These are phyloP conservation scores for Nymphalis urticae DNA, from an alignment of 2,888 invertebrate genomes.

Conservation along the genomic window DNA sequence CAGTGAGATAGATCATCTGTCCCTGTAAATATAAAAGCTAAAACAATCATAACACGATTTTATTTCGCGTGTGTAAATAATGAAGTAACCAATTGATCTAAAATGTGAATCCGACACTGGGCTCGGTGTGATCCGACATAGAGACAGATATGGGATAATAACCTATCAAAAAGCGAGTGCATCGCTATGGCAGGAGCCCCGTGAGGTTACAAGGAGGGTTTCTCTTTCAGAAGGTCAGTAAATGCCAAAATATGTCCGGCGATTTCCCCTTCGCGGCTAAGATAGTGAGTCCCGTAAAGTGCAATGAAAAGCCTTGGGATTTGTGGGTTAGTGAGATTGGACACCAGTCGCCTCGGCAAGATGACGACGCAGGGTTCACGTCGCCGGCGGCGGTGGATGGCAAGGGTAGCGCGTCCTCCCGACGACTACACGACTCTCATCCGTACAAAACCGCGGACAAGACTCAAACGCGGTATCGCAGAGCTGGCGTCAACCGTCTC, in stretches of 20 bases:
- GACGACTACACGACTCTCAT: slow-evolving; percentile 56
- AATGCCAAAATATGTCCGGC: slow-evolving; percentile 71
- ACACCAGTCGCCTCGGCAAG: slow-evolving; percentile 71
- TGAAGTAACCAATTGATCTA: slow-evolving; percentile 65
- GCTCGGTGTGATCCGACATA: slow-evolving; percentile 55
- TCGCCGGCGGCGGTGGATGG: slow-evolving; percentile 60
- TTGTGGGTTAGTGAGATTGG: slow-evolving; percentile 77
- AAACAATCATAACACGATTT: slow-evolving; percentile 76
- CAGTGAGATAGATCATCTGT: slow-evolving; percentile 82
- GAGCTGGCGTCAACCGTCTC: slow-evolving; percentile 79
- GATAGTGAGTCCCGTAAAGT: slow-evolving; percentile 74
- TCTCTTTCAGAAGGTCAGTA: slow-evolving; percentile 54
- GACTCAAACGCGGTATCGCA: slow-evolving; percentile 54
- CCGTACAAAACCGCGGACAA: slow-evolving; percentile 61
- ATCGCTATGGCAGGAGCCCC: slow-evolving; percentile 71
- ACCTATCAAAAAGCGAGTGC: slow-evolving; percentile 74
- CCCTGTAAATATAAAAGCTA: slow-evolving; percentile 81
- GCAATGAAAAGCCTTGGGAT: slow-evolving; percentile 79
- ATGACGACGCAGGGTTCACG: slow-evolving; percentile 62
- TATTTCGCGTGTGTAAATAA: slow-evolving; percentile 60
- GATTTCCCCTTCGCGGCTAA: slow-evolving; percentile 68
- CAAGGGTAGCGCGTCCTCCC: slow-evolving; percentile 56
- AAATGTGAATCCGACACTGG: slow-evolving; percentile 66
- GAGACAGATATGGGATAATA: slow-evolving; percentile 78
- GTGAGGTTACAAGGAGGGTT: slow-evolving; percentile 58